A percentile compares a stretch with the other conserved stretches of the same genome.
Evolutionary conservation across 2,888 invertebrate genomes (phyloP).

Genomic region (Tetropium fuscum): DNA sequence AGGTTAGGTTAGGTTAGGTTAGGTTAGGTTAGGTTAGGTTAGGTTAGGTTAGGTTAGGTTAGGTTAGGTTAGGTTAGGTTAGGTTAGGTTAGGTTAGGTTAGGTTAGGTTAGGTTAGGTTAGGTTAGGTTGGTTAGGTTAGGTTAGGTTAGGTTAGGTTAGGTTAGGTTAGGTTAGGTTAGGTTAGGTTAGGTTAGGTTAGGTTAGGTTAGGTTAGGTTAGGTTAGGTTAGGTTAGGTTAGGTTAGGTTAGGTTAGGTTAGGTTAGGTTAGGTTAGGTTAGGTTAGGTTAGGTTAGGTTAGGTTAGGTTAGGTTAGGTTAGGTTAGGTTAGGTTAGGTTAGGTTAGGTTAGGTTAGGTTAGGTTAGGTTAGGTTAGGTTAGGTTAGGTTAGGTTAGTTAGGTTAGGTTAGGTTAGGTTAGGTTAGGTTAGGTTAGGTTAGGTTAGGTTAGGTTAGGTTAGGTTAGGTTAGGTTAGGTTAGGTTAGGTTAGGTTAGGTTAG

Average conservation of each 20-base stretch:
- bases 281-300: conserved; percentile 2
- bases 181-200: conserved; percentile 9
- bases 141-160: conserved; percentile 9
- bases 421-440: conserved; percentile 19
- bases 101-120: conserved; percentile 9
- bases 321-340: conserved; percentile 3
- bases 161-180: conserved; percentile 9
- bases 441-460: conserved; percentile 21
- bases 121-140: conserved; percentile 9
- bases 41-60: conserved; percentile 9
- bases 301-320: neutral
- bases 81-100: conserved; percentile 9
- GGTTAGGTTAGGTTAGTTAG: conserved; percentile 17
- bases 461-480: conserved; percentile 11
- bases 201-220: conserved; percentile 9
- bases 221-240: conserved; percentile 14
- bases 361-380: conserved; percentile 18
- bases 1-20: conserved; percentile 11
- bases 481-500: conserved; percentile 7
- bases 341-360: conserved; percentile 34
- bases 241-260: conserved; percentile 19
- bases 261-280: conserved; percentile 4
- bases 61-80: conserved; percentile 9
- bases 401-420: conserved; percentile 14
- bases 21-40: conserved; percentile 9